Evolutionary conservation across 2,888 invertebrate genomes (phyloP).

Genomic region (Drosophila putrida): DNA sequence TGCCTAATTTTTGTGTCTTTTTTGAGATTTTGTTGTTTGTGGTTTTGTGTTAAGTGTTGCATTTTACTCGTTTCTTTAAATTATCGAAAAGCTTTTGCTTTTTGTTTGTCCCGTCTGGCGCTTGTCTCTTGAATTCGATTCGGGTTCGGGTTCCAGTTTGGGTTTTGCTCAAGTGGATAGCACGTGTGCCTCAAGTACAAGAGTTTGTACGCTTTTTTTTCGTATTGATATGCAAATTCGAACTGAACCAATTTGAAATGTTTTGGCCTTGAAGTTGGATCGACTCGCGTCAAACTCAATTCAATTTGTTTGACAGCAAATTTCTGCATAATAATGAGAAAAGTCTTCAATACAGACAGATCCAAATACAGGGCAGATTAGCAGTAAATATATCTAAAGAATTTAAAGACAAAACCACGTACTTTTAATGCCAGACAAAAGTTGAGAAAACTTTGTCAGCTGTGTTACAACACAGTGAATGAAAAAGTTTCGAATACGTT

Average conservation of each 20-base stretch:
- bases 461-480: background rate
- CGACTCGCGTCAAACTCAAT: slow-evolving; percentile 27
- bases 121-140: slow-evolving; percentile 23
- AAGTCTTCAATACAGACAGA: slow-evolving; percentile 1
- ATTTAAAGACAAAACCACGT: background rate
- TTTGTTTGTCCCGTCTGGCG: slow-evolving; percentile 33
- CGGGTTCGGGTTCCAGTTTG: slow-evolving; percentile 11
- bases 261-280: slow-evolving; percentile 73
- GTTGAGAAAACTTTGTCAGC: background rate
- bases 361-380: slow-evolving; percentile 8
- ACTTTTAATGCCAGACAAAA: background rate
- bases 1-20: slow-evolving; percentile 2
- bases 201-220: slow-evolving; percentile 38
- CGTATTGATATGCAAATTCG: slow-evolving; percentile 72
- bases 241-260: slow-evolving; percentile 69
- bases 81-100: slow-evolving; percentile 32
- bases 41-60: slow-evolving; percentile 45
- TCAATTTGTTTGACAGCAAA: slow-evolving; percentile 41
- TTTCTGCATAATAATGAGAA: slow-evolving; percentile 47
- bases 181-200: slow-evolving; percentile 63
- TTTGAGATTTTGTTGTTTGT: slow-evolving; percentile 15
- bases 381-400: slow-evolving; percentile 1
- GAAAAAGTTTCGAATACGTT: background rate
- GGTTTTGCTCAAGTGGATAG: slow-evolving; percentile 35
- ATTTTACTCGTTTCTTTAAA: slow-evolving; percentile 23